phyloP scores from a whole-genome alignment of 2,797 vertebrate species.

The Sciurus carolinensis region DNA sequence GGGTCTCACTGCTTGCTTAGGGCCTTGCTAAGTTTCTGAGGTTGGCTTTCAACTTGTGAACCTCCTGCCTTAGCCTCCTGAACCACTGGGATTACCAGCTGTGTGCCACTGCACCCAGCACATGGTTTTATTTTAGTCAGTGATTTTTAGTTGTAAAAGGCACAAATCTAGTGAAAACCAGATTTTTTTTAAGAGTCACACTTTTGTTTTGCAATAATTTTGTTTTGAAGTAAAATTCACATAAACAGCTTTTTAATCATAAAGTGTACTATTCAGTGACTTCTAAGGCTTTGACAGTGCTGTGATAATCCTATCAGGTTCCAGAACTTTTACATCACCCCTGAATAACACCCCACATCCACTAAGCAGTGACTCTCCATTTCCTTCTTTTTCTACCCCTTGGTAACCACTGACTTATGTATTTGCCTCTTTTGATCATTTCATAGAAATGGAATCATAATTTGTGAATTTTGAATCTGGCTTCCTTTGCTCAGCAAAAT shows the following conservation, averaged over 20 bases:
- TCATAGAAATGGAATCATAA: neutral
- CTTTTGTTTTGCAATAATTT: neutral
- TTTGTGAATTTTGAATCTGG: neutral
- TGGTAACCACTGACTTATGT: neutral
- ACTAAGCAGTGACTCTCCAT: neutral
- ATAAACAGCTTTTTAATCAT: neutral
- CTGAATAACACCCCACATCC: neutral
- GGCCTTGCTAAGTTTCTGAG: too few species aligned
- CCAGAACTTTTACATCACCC: neutral
- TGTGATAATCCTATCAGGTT: neutral
- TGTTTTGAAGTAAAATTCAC: neutral
- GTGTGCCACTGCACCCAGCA: too few species aligned
- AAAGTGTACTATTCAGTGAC: neutral
- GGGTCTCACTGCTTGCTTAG: too few species aligned
- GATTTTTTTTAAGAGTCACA: neutral
- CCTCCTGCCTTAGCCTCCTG: too few species aligned
- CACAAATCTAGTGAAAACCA: neutral
- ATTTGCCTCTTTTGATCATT: neutral
- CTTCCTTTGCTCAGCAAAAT: neutral
- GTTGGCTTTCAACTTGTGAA: too few species aligned
- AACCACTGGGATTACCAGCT: too few species aligned
- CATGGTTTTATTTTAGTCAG: neutral
- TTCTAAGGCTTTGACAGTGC: neutral
- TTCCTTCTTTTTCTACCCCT: neutral
- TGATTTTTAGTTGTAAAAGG: neutral